These are phyloP conservation scores for Dysmachus trigonus DNA, from an alignment of 2,888 invertebrate genomes.

Conservation along the genomic window DNA sequence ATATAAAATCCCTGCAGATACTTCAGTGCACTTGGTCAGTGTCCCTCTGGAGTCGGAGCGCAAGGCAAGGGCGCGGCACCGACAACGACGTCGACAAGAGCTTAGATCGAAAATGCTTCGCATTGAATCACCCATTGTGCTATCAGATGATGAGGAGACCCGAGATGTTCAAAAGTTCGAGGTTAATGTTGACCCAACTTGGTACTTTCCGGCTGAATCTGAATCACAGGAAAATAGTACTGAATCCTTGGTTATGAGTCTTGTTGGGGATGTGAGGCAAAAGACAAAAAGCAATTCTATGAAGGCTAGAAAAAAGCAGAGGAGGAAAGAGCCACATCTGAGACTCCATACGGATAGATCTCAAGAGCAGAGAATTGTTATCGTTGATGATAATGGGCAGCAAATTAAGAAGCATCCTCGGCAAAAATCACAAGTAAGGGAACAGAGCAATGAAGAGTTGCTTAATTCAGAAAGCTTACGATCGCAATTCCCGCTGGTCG, in stretches of 20 bases:
- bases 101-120: background rate
- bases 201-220: slow-evolving; percentile 50
- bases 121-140: slow-evolving; percentile 18
- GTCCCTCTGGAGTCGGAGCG: slow-evolving; percentile 55
- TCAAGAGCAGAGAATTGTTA: background rate
- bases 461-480: background rate
- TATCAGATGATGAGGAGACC: slow-evolving; percentile 55
- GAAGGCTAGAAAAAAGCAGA: slow-evolving; percentile 32
- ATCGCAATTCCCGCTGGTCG: slow-evolving; percentile 21
- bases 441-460: background rate
- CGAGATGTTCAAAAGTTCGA: slow-evolving; percentile 51
- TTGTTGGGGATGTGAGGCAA: background rate
- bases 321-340: slow-evolving; percentile 29
- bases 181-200: slow-evolving; percentile 53
- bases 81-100: background rate
- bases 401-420: background rate
- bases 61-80: slow-evolving; percentile 48
- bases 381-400: background rate
- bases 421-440: background rate
- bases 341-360: slow-evolving; percentile 8
- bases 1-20: slow-evolving; percentile 62
- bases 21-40: slow-evolving; percentile 62
- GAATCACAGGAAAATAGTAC: slow-evolving; percentile 41
- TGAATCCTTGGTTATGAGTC: slow-evolving; percentile 6
- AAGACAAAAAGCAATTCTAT: background rate